These are phyloP conservation scores for Notarius quadriscutis DNA, from an alignment of 2,113 vertebrate genomes.

Conservation along the genomic window DNA sequence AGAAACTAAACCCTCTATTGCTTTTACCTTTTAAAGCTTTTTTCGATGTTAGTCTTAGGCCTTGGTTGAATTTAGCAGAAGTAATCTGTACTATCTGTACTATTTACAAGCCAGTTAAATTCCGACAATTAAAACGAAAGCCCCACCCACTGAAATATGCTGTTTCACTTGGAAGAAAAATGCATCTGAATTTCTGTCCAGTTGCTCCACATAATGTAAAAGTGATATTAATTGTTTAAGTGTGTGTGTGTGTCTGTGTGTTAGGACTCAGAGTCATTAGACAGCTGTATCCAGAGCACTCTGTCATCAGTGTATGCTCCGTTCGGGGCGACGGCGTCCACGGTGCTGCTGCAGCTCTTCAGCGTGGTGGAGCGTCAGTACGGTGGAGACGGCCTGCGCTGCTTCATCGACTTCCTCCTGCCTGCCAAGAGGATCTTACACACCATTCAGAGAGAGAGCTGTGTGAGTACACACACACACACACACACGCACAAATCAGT, in stretches of 20 bases:
- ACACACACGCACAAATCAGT: background rate
- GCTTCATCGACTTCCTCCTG: slow-evolving; percentile 80
- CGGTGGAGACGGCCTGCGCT: slow-evolving; percentile 78
- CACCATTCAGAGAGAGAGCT: slow-evolving; percentile 76
- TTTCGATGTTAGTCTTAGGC: background rate
- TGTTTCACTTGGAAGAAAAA: too few relatives aligned
- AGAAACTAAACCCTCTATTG: background rate
- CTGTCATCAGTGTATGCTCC: slow-evolving; percentile 79
- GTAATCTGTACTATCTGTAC: accelerated
- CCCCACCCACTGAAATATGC: background rate
- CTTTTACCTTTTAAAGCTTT: background rate
- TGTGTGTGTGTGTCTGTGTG: slow-evolving; percentile 26
- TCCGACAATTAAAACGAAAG: background rate
- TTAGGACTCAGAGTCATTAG: slow-evolving; percentile 80
- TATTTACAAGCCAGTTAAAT: background rate
- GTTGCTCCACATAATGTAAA: background rate
- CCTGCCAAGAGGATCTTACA: slow-evolving; percentile 79
- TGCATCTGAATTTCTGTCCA: background rate
- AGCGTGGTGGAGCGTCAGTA: slow-evolving; percentile 80
- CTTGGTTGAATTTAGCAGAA: background rate
- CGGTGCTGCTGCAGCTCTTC: slow-evolving; percentile 84
- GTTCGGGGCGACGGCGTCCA: slow-evolving; percentile 76
- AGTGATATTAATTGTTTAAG: background rate
- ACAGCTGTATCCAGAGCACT: slow-evolving; percentile 78
- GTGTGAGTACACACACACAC: slow-evolving; percentile 69